phyloP scores from a whole-genome alignment of 23 tunicate species.

The Botrylloides violaceus region DNA sequence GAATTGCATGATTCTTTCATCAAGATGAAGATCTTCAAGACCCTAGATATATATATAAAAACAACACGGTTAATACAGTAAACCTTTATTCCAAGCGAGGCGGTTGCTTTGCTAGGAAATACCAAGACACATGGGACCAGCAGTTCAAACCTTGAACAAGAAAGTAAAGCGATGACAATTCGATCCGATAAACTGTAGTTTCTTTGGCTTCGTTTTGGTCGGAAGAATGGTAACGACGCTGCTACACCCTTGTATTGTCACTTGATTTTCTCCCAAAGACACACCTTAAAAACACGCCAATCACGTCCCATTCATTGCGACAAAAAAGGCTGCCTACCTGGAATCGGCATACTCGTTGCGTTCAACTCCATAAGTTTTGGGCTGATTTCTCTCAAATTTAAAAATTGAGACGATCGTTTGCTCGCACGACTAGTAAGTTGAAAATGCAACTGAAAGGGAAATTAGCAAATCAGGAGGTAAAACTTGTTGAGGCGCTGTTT shows the following conservation, averaged over 20 bases:
- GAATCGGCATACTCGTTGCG: slow-evolving; percentile 85
- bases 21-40: slow-evolving; percentile 96
- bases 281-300: slow-evolving; percentile 41
- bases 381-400: slow-evolving; percentile 77
- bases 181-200: slow-evolving; percentile 92
- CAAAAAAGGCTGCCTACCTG: slow-evolving; percentile 38
- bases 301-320: background rate
- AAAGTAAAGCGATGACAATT: slow-evolving; percentile 90
- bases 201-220: slow-evolving; percentile 97
- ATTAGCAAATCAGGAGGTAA: too few relatives aligned
- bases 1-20: slow-evolving; percentile 99
- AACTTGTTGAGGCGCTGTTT: too few relatives aligned
- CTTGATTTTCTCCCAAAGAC: slow-evolving; percentile 35
- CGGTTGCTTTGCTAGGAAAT: too few relatives aligned
- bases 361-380: slow-evolving; percentile 79
- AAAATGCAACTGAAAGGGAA: slow-evolving; percentile 45
- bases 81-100: too few relatives aligned
- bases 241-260: slow-evolving; percentile 83
- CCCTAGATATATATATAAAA: slow-evolving; percentile 42
- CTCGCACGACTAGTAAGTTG: slow-evolving; percentile 57
- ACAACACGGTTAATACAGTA: too few relatives aligned
- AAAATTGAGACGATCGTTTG: slow-evolving; percentile 63
- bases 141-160: slow-evolving; percentile 97
- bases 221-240: slow-evolving; percentile 90
- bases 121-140: too few relatives aligned